Percentiles rank a stretch among this genome's conserved stretches.
These are phyloP conservation scores for Drosophila ficusphila DNA, from an alignment of 1,140 invertebrate species.

Conservation along the genomic window DNA sequence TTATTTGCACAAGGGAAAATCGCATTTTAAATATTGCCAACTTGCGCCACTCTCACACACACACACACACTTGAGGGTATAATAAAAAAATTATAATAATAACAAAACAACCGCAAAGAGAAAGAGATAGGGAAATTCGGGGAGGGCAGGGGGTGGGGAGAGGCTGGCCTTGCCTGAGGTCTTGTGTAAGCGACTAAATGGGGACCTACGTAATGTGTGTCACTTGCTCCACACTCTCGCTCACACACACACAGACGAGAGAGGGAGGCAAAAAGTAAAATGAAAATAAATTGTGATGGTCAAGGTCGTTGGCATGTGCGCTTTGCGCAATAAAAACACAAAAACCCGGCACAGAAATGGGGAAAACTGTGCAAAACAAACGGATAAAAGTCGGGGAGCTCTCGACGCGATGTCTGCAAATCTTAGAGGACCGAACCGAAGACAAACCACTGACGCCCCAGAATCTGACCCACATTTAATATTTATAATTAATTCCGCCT, in stretches of 20 bases:
- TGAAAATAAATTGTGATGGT: slow-evolving; percentile 84
- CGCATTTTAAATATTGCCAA: slow-evolving; percentile 17
- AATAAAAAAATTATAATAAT: slow-evolving; percentile 31
- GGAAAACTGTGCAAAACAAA: slow-evolving; percentile 55
- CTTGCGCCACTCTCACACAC: background rate
- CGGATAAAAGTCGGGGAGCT: slow-evolving; percentile 47
- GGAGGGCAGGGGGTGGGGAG: background rate
- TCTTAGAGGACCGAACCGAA: background rate
- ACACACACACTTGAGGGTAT: slow-evolving; percentile 1
- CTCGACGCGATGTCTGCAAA: slow-evolving; percentile 29
- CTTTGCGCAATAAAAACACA: slow-evolving; percentile 63
- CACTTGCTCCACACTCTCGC: slow-evolving; percentile 49
- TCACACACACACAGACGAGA: slow-evolving; percentile 33
- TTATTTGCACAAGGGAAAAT: slow-evolving; percentile 17
- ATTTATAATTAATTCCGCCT: slow-evolving; percentile 23
- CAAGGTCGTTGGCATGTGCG: slow-evolving; percentile 79
- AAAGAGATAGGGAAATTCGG: background rate
- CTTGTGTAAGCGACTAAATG: slow-evolving; percentile 59
- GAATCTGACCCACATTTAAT: slow-evolving; percentile 31
- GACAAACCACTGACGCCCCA: background rate
- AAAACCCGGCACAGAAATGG: slow-evolving; percentile 20
- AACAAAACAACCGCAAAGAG: slow-evolving; percentile 14
- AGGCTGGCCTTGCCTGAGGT: slow-evolving; percentile 44
- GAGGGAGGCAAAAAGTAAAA: slow-evolving; percentile 70
- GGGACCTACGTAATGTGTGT: slow-evolving; percentile 66